phyloP scores from a whole-genome alignment of 2,888 invertebrate genomes.

The Eurytoma adleriae region DNA sequence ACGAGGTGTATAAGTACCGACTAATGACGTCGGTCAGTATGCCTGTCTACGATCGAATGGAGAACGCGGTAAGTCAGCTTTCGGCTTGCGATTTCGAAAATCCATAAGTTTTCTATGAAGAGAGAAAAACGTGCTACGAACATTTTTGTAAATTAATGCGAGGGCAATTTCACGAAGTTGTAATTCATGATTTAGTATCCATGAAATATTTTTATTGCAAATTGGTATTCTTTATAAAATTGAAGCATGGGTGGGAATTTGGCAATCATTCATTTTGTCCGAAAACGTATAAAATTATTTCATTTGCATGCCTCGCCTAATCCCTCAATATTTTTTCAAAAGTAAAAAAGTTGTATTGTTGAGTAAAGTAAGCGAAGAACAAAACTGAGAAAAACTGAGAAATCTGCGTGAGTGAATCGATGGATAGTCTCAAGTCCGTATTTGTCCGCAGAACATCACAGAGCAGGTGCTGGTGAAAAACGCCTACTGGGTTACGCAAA shows the following conservation, averaged over 20 bases:
- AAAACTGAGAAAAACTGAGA: not conserved
- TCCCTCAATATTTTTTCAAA: not conserved
- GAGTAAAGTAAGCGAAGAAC: no score
- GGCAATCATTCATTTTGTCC: not conserved
- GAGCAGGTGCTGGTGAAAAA: conserved; percentile 96
- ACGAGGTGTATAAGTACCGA: conserved; percentile 78
- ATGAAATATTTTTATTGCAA: no score
- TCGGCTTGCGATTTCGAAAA: not conserved
- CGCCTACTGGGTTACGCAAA: conserved; percentile 94
- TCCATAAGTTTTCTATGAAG: not conserved
- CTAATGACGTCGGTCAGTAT: conserved; percentile 95
- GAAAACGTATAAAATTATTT: not conserved
- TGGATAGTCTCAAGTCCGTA: conserved; percentile 53
- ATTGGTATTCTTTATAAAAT: no score
- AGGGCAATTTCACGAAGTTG: not conserved
- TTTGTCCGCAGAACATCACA: conserved; percentile 95
- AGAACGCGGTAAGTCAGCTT: conserved; percentile 84
- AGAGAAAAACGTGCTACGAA: not conserved
- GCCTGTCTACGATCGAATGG: conserved; percentile 93
- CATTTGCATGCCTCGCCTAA: not conserved
- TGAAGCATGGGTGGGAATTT: not conserved
- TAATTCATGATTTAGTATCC: no score
- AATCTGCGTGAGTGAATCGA: not conserved
- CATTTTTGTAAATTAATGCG: not conserved
- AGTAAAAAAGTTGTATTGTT: no score